Evolutionary conservation across 1,140 invertebrate species (phyloP).

Genomic region (Centruroides sculpturatus): DNA sequence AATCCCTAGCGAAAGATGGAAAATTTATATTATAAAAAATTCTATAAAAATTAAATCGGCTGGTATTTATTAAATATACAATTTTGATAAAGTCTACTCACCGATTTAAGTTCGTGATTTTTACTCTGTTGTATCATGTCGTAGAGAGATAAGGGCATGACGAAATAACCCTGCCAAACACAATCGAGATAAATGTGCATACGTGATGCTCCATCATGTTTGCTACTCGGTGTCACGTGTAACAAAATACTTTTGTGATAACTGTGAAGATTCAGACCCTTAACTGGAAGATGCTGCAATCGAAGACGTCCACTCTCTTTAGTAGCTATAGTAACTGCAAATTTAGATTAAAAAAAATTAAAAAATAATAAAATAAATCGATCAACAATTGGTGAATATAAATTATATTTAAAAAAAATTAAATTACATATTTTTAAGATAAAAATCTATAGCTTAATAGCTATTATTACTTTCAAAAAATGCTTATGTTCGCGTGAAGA

Average conservation of each 20-base stretch:
- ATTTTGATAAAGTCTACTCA: not conserved
- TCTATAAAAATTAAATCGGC: too few species aligned
- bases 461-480: too few species aligned
- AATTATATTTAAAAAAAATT: too few species aligned
- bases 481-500: too few species aligned
- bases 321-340: conserved; percentile 43
- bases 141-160: conserved; percentile 6
- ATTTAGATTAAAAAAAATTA: too few species aligned
- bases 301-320: conserved; percentile 32
- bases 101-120: conserved; percentile 5
- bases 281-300: conserved; percentile 36
- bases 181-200: conserved; percentile 13
- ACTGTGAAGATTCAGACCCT: conserved; percentile 32
- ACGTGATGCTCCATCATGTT: conserved; percentile 1
- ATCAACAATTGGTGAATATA: too few species aligned
- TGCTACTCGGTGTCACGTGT: conserved; percentile 5
- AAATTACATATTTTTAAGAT: too few species aligned
- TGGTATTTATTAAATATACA: too few species aligned
- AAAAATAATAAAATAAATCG: too few species aligned
- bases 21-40: too few species aligned
- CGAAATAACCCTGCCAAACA: conserved; percentile 10
- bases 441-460: too few species aligned
- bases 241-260: conserved; percentile 7
- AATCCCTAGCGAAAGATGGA: too few species aligned
- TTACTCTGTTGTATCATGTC: conserved; percentile 7